Percentiles rank a stretch among this genome's conserved stretches.
Evolutionary conservation across 2,888 invertebrate species (phyloP).

Genomic region (Harpagoxenus sublaevis): DNA sequence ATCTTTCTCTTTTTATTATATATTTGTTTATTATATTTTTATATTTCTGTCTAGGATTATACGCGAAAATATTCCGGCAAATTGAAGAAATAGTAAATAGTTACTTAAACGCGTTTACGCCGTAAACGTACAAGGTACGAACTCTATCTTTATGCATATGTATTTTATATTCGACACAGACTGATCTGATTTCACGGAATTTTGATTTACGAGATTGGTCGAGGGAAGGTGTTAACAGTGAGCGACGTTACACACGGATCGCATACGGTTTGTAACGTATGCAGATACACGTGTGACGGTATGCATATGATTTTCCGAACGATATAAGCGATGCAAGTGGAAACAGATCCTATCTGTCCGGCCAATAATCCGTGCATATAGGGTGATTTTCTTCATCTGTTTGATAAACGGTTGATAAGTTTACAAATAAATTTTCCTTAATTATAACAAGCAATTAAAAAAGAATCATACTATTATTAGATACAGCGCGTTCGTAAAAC

Average conservation of each 20-base stretch:
- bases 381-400: not conserved
- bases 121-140: not conserved
- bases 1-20: not conserved
- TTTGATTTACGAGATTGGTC: conserved; percentile 49
- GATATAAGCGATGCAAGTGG: conserved; percentile 46
- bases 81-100: not conserved
- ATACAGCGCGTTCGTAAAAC: not conserved
- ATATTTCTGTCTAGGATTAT: not conserved
- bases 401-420: not conserved
- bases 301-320: conserved; percentile 64
- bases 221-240: conserved; percentile 28
- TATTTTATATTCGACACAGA: conserved; percentile 19
- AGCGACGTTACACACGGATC: conserved; percentile 37
- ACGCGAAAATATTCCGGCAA: not conserved
- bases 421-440: not conserved
- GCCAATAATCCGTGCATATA: not conserved
- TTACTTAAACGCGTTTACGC: conserved; percentile 6
- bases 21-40: not conserved
- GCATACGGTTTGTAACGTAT: conserved; percentile 44
- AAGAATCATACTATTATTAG: not conserved
- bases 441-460: not conserved
- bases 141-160: conserved; percentile 37
- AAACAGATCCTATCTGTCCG: conserved; percentile 49
- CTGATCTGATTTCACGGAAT: conserved; percentile 51
- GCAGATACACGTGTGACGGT: conserved; percentile 45